Conservation (phyloP, 2,888 invertebrate genomes). For the Andrena flavipes region DNA sequence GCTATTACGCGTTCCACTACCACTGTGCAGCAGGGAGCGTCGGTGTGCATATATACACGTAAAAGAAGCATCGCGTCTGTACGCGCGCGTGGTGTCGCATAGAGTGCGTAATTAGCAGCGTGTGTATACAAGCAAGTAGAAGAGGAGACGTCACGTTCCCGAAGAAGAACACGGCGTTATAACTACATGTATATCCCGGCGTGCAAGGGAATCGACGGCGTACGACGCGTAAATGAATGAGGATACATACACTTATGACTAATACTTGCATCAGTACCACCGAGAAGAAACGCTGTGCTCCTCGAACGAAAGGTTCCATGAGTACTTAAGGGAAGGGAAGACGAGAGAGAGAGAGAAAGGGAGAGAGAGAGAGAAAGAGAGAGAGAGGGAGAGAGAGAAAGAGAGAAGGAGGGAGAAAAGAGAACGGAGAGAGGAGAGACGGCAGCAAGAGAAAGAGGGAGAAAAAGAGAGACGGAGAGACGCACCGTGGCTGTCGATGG, state of each 20-base stretch:
- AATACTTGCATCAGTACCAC: constrained; percentile 51
- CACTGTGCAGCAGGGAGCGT: constrained; percentile 41
- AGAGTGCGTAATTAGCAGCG: constrained; percentile 64
- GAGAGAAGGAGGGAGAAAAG: constrained; percentile 39
- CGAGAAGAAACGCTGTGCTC: constrained; percentile 56
- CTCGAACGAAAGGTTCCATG: constrained; percentile 62
- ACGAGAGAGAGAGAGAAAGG: constrained; percentile 37
- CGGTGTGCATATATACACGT: constrained; percentile 64
- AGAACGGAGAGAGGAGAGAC: constrained; percentile 44
- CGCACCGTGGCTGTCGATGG: constrained; percentile 72
- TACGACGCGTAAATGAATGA: constrained; percentile 52
- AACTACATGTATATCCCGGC: background rate
- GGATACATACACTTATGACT: constrained; percentile 41
- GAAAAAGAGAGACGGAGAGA: constrained; percentile 63
- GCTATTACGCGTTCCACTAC: constrained; percentile 69
- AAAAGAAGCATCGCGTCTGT: constrained; percentile 58
- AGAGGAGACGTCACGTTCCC: constrained; percentile 58
- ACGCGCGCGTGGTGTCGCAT: constrained; percentile 63
- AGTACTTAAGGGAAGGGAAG: constrained; percentile 48
- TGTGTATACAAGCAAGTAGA: constrained; percentile 53
- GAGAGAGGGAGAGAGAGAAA: constrained; percentile 44
- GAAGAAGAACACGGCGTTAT: constrained; percentile 34
- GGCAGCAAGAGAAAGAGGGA: constrained; percentile 33
- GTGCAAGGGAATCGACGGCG: constrained; percentile 28
- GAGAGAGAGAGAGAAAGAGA: constrained; percentile 41